phyloP scores from a whole-genome alignment of 1,140 invertebrate species.

The Zaprionus kolodkinae region DNA sequence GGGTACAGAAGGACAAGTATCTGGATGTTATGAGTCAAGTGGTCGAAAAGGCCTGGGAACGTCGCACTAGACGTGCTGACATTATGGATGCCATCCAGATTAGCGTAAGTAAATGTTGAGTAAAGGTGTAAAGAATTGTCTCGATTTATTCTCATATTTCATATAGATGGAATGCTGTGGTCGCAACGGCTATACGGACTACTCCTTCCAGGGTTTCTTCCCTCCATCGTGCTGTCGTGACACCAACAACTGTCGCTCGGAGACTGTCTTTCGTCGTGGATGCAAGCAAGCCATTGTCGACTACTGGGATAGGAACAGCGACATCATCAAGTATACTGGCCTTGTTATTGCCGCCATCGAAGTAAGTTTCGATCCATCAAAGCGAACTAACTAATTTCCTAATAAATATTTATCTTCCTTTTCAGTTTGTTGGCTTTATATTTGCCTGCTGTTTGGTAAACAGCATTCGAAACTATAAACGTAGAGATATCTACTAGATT shows the following conservation, averaged over 20 bases:
- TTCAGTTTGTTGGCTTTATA: slow-evolving; percentile 93
- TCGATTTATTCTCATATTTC: slow-evolving; percentile 36
- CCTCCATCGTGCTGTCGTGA: slow-evolving; percentile 84
- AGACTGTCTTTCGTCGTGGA: slow-evolving; percentile 84
- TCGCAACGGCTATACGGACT: slow-evolving; percentile 84
- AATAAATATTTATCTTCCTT: slow-evolving; percentile 37
- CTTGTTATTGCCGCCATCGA: slow-evolving; percentile 89
- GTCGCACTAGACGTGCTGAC: slow-evolving; percentile 75
- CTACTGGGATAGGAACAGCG: slow-evolving; percentile 85
- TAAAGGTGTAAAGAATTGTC: too few species aligned
- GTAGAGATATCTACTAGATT: slow-evolving; percentile 86
- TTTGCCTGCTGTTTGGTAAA: slow-evolving; percentile 95
- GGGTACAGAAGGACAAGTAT: slow-evolving; percentile 85
- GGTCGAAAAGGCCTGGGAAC: slow-evolving; percentile 81
- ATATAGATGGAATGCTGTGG: slow-evolving; percentile 88
- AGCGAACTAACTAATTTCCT: slow-evolving; percentile 2
- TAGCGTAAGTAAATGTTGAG: slow-evolving; percentile 55
- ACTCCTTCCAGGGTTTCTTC: slow-evolving; percentile 72
- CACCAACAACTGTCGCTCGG: slow-evolving; percentile 82
- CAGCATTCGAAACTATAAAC: slow-evolving; percentile 91
- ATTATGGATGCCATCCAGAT: slow-evolving; percentile 85
- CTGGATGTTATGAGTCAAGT: slow-evolving; percentile 84
- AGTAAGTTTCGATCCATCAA: slow-evolving; percentile 80
- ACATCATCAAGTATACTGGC: slow-evolving; percentile 87
- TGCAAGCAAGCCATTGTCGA: slow-evolving; percentile 84